Base-by-base conservation (phyloP, 2,888 invertebrate species). In the Dryococelus australis region DNA sequence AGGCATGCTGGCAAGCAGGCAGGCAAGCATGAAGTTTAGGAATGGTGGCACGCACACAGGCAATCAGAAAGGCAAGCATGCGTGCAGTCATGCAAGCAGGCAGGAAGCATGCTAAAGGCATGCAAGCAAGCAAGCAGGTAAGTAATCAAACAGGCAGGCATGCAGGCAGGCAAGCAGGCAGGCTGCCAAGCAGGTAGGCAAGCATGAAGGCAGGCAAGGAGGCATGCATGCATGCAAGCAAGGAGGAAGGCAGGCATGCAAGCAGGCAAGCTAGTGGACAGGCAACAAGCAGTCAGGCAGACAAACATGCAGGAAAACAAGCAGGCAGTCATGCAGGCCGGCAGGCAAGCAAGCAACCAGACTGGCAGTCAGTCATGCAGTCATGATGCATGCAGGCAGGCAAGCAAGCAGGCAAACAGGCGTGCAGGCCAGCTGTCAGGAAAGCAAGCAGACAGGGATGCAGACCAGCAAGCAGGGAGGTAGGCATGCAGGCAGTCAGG, bases 91-190 rank as follows among this genome's bases (percentile, higher is more conserved):
- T 16, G 83, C 16, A 83, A 26, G 83, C 20, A 83, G 83, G 83
- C 28, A 43, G 83, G 28, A 16, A 83, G 43, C 20, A 26, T 5
- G 27, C 24, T 26, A n/a, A 27, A 83, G 83, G 28, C 83, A 83
- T 16, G 83, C 83, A 26, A 27, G 83, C 83, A 83, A 27, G 83
- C 26, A 83, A 27, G 83, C 26, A 83, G 43, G 83, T 6, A 83
- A 83, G 5, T 26, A 12, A 6, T 16, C 26, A 83, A 27, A 26
- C 83, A 83, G 43, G 83, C 4, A 83, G 26, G n/a, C 26, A 83
- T 16, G 26, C 83, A 83, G 43, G 83, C 83, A 83, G 43, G 83
- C 83, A 83, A 83, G 2, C 27, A 83, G 27, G 83, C 83, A 83
- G 27, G 26, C 26, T n/a, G 43, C 24, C 26, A 83, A 83, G n/a